Evolutionary conservation across 2,113 vertebrate species (phyloP), one percentile per base, ranked within the genome.

Genomic region (Catharus bicknelli): DNA sequence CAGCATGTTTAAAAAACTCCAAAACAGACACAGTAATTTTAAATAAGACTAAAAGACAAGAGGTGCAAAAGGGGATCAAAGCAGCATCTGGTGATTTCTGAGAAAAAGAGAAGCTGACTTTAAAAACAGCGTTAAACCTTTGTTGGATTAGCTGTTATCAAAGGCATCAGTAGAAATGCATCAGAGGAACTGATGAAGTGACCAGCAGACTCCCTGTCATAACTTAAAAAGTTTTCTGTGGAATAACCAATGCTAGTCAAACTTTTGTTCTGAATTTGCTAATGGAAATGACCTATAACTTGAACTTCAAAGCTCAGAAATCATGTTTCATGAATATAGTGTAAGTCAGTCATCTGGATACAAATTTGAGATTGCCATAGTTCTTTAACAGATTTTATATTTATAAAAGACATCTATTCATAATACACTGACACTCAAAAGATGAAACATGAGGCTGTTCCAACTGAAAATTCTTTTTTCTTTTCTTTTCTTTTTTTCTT

Each of bases 61-160:
- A 93, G 69, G 77, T 90, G 51, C 43, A 86, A 86, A 92, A 69
- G 34, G 42, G 42, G 55, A 93, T 95, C 87, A 95, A 96, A 91
- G 85, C 67, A 90, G 75, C 90, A 95, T 88, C 78, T 95, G 92
- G 54, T 70, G 34, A 50, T 74, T 87, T 94, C 55, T 80, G 79
- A 91, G 53, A 85, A 90, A 95, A 88, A 2, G 14, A 88, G 82
- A 90, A 73, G 13, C 58, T 69, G 59, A 61, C 58, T 91, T 94
- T 73, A 57, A 83, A 95, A 87, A 82, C 59, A 85, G 70, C 3
- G 0, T 48, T 90, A 91, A 95, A 51, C 20, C 75, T 91, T 88
- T 90, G 67, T 47, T 91, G 78, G 68, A 90, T 95, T 93, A 73
- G 62, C 55, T 85, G 45, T n/a, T 94, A 90, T 58, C 82, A 92